Evolutionary conservation across 23 tunicate species (phyloP), one percentile per base, ranked within the genome.

Genomic region (Diplosoma virens): DNA sequence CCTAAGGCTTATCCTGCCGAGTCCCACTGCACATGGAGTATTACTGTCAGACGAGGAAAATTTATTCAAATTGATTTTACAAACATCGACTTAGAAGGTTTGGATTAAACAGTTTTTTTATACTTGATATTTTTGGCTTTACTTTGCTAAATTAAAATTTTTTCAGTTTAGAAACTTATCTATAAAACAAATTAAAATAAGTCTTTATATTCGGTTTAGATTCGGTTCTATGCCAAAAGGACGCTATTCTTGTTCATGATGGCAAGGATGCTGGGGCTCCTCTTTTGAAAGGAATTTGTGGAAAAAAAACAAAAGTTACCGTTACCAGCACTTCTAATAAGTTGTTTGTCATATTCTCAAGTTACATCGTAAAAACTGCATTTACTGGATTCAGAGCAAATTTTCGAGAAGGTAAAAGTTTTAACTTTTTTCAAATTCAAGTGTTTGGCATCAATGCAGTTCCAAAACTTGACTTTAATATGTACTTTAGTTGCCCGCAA

Each of bases 11-110:
- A 95, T 47, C 89, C 89, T 4, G 2, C 33, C 18, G 95, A 80
- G 48, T 70, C 96, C n/a, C 99, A 95, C 78, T 95, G 99, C 73
- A 89, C 86, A 0, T 95, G 99, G 99, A 86, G 74, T 32, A 77
- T 95, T 16, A 85, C 96, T 30, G 99, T 82, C 14, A 34, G 33
- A 37, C 64, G 63, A 34, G 88, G 88, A 11, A 47, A 24, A 6
- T 95, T 61, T 86, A 82, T 95, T 27, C 37, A 61, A 29, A 70
- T 85, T 9, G 77, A 85, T 0, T 79, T 95, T 23, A 52, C 37
- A 30, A 75, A 79, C 29, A 36, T 95, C 34, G 93, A 95, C 37
- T 59, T 95, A 32, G 63, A 77, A 73, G 91, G 97, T 92, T 35
- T 47, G 83, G 30, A 33, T n/a, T n/a, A n/a, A n/a, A n/a, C n/a